Percentiles rank a stretch among this genome's conserved stretches.
Evolutionary conservation across 2,888 invertebrate genomes (phyloP).

Genomic region (Tanytarsus gracilentus): DNA sequence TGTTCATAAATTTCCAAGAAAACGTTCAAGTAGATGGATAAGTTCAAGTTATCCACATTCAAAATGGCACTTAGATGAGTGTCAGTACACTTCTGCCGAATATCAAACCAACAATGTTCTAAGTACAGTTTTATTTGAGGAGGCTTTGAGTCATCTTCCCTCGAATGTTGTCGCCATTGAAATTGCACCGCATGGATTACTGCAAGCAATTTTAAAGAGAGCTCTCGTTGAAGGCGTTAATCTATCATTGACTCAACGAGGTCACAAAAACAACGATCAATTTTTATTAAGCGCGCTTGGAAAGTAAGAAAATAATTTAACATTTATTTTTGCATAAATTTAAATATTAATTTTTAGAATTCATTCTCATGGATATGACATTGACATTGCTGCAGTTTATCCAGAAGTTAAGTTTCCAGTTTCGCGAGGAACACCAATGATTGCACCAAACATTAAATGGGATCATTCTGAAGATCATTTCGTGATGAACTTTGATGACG

Average conservation of each 20-base stretch:
- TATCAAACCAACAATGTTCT: constrained; percentile 81
- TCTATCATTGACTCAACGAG: constrained; percentile 52
- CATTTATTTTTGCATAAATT: neutral
- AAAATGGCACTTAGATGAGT: constrained; percentile 59
- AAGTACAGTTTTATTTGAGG: constrained; percentile 51
- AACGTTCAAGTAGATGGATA: constrained; percentile 68
- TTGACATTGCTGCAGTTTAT: constrained; percentile 58
- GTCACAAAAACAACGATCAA: constrained; percentile 44
- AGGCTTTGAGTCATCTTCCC: constrained; percentile 53
- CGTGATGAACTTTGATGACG: constrained; percentile 37
- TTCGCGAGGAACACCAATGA: constrained; percentile 68
- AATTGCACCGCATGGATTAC: constrained; percentile 59
- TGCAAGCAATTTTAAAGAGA: constrained; percentile 57
- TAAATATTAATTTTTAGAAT: neutral
- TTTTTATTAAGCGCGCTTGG: constrained; percentile 44
- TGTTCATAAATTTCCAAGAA: constrained; percentile 56
- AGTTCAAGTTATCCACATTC: constrained; percentile 69
- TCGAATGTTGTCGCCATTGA: constrained; percentile 56
- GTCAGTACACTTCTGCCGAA: constrained; percentile 62
- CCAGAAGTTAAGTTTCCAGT: constrained; percentile 65
- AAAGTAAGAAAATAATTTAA: constrained; percentile 40
- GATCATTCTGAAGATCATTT: constrained; percentile 56
- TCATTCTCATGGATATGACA: constrained; percentile 44
- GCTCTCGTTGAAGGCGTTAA: constrained; percentile 48
- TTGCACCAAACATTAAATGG: constrained; percentile 70